Percentiles rank a stretch among this genome's conserved stretches.
Evolutionary conservation across 2,797 vertebrate genomes (phyloP).

Genomic region (Lepilemur ruficaudatus): DNA sequence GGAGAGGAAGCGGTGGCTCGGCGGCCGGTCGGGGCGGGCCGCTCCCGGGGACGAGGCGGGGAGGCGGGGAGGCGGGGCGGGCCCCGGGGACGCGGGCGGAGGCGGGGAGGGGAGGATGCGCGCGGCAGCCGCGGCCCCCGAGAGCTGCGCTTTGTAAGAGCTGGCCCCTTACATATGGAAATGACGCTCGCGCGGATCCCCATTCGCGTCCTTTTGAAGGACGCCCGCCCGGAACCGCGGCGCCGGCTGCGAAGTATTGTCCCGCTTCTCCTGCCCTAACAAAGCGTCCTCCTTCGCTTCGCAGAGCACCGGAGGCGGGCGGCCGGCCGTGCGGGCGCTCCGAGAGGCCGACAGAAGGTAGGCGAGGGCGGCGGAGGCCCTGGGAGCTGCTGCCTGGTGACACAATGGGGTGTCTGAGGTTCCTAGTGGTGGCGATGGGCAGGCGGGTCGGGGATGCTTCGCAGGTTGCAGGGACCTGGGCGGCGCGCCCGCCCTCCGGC

Average conservation of each 20-base stretch:
- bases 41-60: not conserved
- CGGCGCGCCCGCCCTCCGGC: not conserved
- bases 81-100: not conserved
- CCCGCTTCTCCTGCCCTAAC: conserved; percentile 50
- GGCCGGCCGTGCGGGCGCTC: conserved; percentile 14
- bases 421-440: not conserved
- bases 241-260: conserved; percentile 42
- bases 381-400: not conserved
- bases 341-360: conserved; percentile 60
- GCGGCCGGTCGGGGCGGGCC: not conserved
- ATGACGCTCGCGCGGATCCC: conserved; percentile 42
- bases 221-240: conserved; percentile 29
- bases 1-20: not conserved
- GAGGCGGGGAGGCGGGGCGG: not conserved
- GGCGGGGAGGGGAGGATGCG: not conserved
- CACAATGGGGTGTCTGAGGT: not conserved
- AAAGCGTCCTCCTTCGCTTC: conserved; percentile 57
- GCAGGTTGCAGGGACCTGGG: not conserved
- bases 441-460: not conserved
- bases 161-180: conserved; percentile 60
- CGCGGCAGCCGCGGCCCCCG: not conserved
- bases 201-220: conserved; percentile 45
- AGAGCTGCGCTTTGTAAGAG: not conserved
- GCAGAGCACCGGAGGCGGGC: conserved; percentile 55
- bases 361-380: not conserved